Percentiles rank a stretch among this genome's conserved stretches.
These are phyloP conservation scores for Merodon equestris DNA, from an alignment of 2,888 invertebrate species.

Conservation along the genomic window DNA sequence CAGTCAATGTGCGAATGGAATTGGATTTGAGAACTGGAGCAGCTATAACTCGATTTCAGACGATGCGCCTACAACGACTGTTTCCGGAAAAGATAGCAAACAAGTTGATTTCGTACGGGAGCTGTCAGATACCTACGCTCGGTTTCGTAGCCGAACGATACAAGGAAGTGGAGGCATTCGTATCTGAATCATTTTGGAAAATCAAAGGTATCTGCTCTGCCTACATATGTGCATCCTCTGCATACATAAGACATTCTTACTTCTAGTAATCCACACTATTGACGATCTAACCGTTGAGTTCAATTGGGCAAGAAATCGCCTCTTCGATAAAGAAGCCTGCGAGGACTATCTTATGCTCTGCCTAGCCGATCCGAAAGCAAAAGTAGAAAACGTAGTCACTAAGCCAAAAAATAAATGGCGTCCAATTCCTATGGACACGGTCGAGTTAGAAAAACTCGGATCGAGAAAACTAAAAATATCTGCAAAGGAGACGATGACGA, in stretches of 20 bases:
- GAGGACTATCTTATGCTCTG: conserved; percentile 90
- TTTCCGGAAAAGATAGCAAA: conserved; percentile 87
- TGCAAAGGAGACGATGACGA: conserved; percentile 96
- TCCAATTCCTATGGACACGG: conserved; percentile 96
- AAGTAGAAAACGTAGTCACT: conserved; percentile 86
- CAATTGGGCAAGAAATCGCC: conserved; percentile 89
- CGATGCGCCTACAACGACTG: conserved; percentile 89
- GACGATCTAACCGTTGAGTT: conserved; percentile 91
- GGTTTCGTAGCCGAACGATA: conserved; percentile 99
- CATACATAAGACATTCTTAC: not conserved
- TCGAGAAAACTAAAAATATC: conserved; percentile 94
- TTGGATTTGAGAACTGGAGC: conserved; percentile 97
- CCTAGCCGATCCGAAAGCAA: conserved; percentile 85
- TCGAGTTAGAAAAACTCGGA: conserved; percentile 97
- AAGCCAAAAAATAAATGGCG: conserved; percentile 98
- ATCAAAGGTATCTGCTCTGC: conserved; percentile 83
- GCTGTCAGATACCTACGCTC: conserved; percentile 99
- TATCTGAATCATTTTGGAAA: conserved; percentile 97
- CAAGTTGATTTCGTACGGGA: conserved; percentile 96
- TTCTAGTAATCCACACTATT: conserved; percentile 86
- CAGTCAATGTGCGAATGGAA: conserved; percentile 95
- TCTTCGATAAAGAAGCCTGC: conserved; percentile 93
- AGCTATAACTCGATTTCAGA: conserved; percentile 98
- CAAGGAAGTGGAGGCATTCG: conserved; percentile 93
- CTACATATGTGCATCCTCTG: not conserved